Evolutionary conservation across 1,140 invertebrate genomes (phyloP).

Genomic region (Drosophila baimaii): DNA sequence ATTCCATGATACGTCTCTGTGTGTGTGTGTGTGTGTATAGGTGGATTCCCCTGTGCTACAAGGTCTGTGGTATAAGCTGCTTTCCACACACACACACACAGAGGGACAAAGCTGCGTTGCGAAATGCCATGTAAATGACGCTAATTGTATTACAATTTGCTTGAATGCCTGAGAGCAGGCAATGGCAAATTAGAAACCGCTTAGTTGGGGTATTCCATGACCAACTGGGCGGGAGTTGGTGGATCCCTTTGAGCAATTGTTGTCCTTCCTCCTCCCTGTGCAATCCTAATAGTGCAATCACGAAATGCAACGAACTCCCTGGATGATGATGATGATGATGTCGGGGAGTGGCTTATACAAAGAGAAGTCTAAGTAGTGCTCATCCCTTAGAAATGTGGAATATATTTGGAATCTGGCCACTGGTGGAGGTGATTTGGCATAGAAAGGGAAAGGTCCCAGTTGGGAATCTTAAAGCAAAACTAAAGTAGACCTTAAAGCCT

Average conservation of each 20-base stretch:
- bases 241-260: conserved; percentile 36
- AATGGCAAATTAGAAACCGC: conserved; percentile 79
- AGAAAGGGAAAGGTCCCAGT: background rate
- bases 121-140: conserved; percentile 75
- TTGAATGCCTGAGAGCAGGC: conserved; percentile 75
- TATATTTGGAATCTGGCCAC: conserved; percentile 6
- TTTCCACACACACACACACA: conserved; percentile 32
- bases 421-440: background rate
- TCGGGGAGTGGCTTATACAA: conserved; percentile 9
- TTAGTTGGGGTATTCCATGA: conserved; percentile 69
- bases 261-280: conserved; percentile 39
- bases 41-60: conserved; percentile 24
- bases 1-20: background rate
- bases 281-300: conserved; percentile 59
- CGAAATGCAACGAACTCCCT: conserved; percentile 44
- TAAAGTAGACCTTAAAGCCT: conserved; percentile 2
- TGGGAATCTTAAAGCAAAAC: background rate
- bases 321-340: conserved; percentile 38
- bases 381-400: conserved; percentile 8
- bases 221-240: conserved; percentile 6
- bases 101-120: conserved; percentile 27
- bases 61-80: conserved; percentile 65
- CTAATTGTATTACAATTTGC: conserved; percentile 83
- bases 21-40: background rate
- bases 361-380: background rate